These are phyloP conservation scores for Sminthurinus aureus DNA, from an alignment of 2,888 invertebrate genomes.

Conservation along the genomic window DNA sequence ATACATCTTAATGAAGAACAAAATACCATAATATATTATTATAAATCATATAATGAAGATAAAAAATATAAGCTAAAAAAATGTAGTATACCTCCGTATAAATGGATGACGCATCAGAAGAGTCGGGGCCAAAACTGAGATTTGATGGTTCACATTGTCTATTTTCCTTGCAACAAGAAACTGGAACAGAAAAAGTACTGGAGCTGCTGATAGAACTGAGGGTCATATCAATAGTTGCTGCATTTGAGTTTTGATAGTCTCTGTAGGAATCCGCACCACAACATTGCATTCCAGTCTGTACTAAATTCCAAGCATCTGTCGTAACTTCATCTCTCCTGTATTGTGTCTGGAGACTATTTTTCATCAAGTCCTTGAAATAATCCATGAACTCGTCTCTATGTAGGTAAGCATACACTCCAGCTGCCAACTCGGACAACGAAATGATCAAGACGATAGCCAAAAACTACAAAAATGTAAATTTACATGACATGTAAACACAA, in stretches of 20 bases:
- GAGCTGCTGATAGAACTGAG: constrained; percentile 47
- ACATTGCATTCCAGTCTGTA: constrained; percentile 56
- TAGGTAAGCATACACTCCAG: constrained; percentile 56
- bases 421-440: constrained; percentile 55
- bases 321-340: constrained; percentile 55
- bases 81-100: constrained; percentile 50
- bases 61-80: too few relatives aligned
- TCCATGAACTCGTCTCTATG: constrained; percentile 56
- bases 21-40: not conserved
- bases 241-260: constrained; percentile 51
- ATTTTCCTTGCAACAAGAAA: constrained; percentile 52
- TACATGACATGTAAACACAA: not conserved
- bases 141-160: constrained; percentile 49
- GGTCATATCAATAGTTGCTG: constrained; percentile 57
- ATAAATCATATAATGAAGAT: too few relatives aligned
- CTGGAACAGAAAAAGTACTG: constrained; percentile 53
- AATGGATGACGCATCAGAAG: constrained; percentile 47
- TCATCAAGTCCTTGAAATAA: constrained; percentile 53
- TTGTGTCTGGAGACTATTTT: constrained; percentile 21
- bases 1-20: not conserved
- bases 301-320: constrained; percentile 55
- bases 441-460: constrained; percentile 57
- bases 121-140: constrained; percentile 40
- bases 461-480: constrained; percentile 54
- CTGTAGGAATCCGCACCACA: constrained; percentile 55